A percentile compares a stretch with the other conserved stretches of the same genome.
Evolutionary conservation across 2,113 vertebrate species (phyloP).

Genomic region (Crotalus helleri): DNA sequence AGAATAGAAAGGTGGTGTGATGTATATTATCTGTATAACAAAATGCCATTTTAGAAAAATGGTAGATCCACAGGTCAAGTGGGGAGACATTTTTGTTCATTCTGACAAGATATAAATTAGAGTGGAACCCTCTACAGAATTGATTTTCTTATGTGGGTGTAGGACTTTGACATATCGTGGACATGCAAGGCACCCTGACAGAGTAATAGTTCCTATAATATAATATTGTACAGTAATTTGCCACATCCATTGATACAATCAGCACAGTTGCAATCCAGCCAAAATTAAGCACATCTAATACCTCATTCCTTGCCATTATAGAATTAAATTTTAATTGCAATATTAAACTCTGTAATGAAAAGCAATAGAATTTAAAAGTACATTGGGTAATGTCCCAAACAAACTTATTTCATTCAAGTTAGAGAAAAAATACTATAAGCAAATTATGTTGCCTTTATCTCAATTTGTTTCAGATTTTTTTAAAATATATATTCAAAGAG

Average conservation of each 20-base stretch:
- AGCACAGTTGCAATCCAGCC: neutral
- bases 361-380: neutral
- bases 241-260: neutral
- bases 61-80: neutral
- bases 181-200: neutral
- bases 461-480: neutral
- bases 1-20: neutral
- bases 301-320: neutral
- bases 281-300: neutral
- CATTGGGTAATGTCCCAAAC: neutral
- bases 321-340: neutral
- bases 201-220: neutral
- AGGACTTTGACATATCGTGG: neutral
- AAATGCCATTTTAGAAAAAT: neutral
- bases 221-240: neutral
- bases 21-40: neutral
- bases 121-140: neutral
- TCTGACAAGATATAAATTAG: neutral
- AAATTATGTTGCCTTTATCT: neutral
- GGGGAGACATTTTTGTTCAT: neutral
- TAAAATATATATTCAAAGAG: neutral
- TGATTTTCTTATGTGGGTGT: neutral
- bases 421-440: neutral
- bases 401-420: neutral
- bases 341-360: neutral